phyloP scores from a whole-genome alignment of 2,888 invertebrate genomes.

The Exephanes ischioxanthus region DNA sequence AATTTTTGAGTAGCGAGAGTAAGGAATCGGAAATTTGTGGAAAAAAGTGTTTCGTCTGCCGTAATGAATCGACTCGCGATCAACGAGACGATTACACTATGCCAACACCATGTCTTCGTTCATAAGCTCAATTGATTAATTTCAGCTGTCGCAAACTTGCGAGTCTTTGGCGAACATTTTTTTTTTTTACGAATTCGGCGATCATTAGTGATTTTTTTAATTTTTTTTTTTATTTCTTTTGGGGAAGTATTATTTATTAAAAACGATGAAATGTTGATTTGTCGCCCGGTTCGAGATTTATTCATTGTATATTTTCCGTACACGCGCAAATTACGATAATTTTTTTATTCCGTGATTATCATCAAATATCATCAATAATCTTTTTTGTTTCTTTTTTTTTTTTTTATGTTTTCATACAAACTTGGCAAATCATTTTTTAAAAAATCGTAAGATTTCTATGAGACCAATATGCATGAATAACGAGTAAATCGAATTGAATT shows the following conservation, averaged over 20 bases:
- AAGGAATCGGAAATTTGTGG: not conserved
- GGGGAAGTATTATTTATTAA: constrained; percentile 33
- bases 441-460: constrained; percentile 3
- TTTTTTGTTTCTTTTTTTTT: not conserved
- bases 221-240: not conserved
- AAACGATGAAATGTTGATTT: constrained; percentile 10
- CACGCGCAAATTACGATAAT: constrained; percentile 2
- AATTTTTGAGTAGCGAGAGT: constrained; percentile 16
- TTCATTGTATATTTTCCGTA: constrained; percentile 44
- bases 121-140: constrained; percentile 47
- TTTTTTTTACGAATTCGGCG: not conserved
- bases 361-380: constrained; percentile 6
- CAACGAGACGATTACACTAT: constrained; percentile 24
- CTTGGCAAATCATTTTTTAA: not conserved
- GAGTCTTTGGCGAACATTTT: constrained; percentile 6
- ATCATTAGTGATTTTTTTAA: not conserved
- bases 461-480: constrained; percentile 9
- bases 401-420: constrained; percentile 1
- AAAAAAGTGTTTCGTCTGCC: constrained; percentile 17
- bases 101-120: constrained; percentile 39
- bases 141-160: not conserved
- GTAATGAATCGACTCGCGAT: constrained; percentile 42
- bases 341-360: constrained; percentile 7
- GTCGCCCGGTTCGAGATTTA: constrained; percentile 5
- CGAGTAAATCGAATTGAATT: constrained; percentile 21